These are phyloP conservation scores for Drosophila equinoxialis DNA, from an alignment of 1,140 invertebrate species.

Conservation along the genomic window DNA sequence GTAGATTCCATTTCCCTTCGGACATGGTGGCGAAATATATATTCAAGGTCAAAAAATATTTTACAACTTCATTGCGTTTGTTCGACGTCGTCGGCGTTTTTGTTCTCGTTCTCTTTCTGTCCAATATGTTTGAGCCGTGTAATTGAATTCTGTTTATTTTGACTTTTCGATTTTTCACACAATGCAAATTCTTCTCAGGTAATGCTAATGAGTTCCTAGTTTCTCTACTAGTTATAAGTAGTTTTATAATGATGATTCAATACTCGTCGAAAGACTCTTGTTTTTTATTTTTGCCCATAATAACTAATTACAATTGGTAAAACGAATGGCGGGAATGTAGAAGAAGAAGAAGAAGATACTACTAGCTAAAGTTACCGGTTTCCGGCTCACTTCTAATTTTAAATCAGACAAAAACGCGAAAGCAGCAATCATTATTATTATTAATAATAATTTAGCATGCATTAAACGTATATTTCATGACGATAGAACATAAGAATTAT, in stretches of 20 bases:
- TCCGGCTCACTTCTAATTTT: slow-evolving; percentile 76
- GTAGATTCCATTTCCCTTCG: slow-evolving; percentile 3
- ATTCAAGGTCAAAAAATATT: slow-evolving; percentile 59
- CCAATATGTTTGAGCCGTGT: slow-evolving; percentile 23
- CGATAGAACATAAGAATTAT: slow-evolving; percentile 51
- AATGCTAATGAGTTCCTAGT: slow-evolving; percentile 76
- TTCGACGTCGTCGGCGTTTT: neutral
- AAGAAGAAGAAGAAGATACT: neutral
- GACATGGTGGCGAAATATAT: slow-evolving; percentile 20
- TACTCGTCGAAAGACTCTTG: slow-evolving; percentile 20
- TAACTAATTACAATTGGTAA: slow-evolving; percentile 62
- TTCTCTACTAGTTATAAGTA: slow-evolving; percentile 35
- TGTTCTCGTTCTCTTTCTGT: neutral
- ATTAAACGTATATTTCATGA: slow-evolving; percentile 51
- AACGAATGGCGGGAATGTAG: slow-evolving; percentile 30
- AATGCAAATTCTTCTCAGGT: slow-evolving; percentile 47
- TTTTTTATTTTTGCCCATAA: slow-evolving; percentile 17
- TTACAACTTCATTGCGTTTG: slow-evolving; percentile 69
- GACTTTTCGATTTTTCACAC: slow-evolving; percentile 77
- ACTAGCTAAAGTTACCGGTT: slow-evolving; percentile 53
- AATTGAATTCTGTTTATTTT: slow-evolving; percentile 77
- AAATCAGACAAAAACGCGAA: slow-evolving; percentile 54
- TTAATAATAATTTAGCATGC: slow-evolving; percentile 71
- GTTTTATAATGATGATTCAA: slow-evolving; percentile 66
- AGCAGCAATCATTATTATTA: slow-evolving; percentile 49